Conservation (phyloP, 2,797 vertebrate genomes). For the Eulemur coronatus region DNA sequence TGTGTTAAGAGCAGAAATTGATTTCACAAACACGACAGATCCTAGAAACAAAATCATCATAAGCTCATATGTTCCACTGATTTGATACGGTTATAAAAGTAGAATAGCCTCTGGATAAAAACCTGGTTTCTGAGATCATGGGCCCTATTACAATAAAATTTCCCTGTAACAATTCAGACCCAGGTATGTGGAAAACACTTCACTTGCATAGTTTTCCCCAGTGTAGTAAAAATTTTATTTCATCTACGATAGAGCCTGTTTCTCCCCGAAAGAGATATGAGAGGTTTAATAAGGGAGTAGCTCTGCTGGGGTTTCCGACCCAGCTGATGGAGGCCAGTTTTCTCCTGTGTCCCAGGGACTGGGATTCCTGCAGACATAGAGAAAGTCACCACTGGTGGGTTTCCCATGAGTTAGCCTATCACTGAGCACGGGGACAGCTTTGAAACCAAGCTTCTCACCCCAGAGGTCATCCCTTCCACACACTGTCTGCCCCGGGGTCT, state of each 20-base stretch:
- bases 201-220: slow-evolving; percentile 51
- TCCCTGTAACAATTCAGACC: slow-evolving; percentile 60
- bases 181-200: slow-evolving; percentile 72
- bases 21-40: slow-evolving; percentile 50
- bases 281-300: slow-evolving; percentile 5
- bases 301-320: background rate
- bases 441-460: background rate
- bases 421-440: background rate
- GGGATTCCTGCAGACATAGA: background rate
- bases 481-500: background rate
- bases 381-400: background rate
- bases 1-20: slow-evolving; percentile 39
- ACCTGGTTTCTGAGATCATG: slow-evolving; percentile 75
- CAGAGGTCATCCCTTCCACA: background rate
- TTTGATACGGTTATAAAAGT: slow-evolving; percentile 67
- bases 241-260: background rate
- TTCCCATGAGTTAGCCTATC: background rate
- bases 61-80: slow-evolving; percentile 50
- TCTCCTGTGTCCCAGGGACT: background rate
- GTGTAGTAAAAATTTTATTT: slow-evolving; percentile 70
- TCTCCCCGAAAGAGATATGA: slow-evolving; percentile 56
- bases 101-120: slow-evolving; percentile 70
- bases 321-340: background rate
- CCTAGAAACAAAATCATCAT: slow-evolving; percentile 55
- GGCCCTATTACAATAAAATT: slow-evolving; percentile 65